Evolutionary conservation across 35 echinoderm and acorn worm species (phyloP), one percentile per base, ranked within the genome.

Genomic region (Anneissia japonica): DNA sequence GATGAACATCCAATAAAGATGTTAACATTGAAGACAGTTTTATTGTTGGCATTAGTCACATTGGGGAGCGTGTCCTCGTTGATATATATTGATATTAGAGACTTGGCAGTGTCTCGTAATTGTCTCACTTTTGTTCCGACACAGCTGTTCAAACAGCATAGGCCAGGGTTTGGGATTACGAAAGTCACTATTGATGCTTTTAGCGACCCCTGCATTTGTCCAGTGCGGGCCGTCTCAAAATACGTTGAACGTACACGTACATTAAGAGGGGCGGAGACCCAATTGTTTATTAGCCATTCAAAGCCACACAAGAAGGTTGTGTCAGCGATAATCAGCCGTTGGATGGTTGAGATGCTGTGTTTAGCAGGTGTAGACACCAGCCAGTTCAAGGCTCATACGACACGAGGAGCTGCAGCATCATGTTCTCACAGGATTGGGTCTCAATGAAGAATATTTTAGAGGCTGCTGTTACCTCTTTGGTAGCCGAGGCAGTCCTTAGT

Each of bases 241-340:
- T 90, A 84, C 33, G 31, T 90, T 46, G 17, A 37, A 11, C 76
- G 46, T 36, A 90, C 88, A 17, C 84, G 84, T 30, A 0, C 21
- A 29, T 55, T 75, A 30, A 77, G 74, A 77, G 75, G 32, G 10
- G 33, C 30, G 2, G 12, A 1, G 33, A 14, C 5, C 5, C 75
- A 77, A 35, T 11, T 77, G 9, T 23, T 84, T 46, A 29, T 90
- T 29, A 84, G 88, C 72, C 79, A 74, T 46, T 31, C 13, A 77
- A 87, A 87, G 38, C 85, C 85, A 32, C 85, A 87, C 35, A 38
- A 0, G 35, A 11, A 0, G 0, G 85, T 87, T 34, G 79, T 38
- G 45, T 31, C 31, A 35, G 74, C 30, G 21, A 87, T 75, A 12
- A 87, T 79, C 55, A 31, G 0, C 0, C 41, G 85, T n/a, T 87